Base-by-base conservation (phyloP, 2,888 invertebrate species). In the Selenia dentaria region DNA sequence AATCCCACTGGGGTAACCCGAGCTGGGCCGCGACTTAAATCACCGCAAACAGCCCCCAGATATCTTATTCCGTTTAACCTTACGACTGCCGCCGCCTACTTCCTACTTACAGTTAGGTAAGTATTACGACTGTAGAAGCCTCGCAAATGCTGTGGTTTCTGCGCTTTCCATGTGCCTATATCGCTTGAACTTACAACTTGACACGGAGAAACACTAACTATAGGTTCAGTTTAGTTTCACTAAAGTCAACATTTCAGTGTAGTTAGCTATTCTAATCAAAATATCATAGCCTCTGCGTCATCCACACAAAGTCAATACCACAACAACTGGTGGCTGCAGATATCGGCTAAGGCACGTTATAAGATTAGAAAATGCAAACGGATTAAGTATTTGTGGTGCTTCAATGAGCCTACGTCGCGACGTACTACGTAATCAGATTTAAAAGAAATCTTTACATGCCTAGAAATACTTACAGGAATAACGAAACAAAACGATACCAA, bases 31-130 rank as follows among this genome's bases (percentile, higher is more conserved):
- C 62, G 57, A 49, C 62, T 67, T 64, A 70, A 75, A 74, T 67
- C 74, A 77, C 59, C 58, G 39, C 55, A 69, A 68, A 71, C 70
- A 34, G 65, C 74, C 75, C 74, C 74, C 76, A 73, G 75, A 85
- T 91, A 91, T 91, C 91, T 91, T 84, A 83, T 91, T 91, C 70
- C 83, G 76, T 89, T 91, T 91, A 91, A 91, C 91, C 91, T 90
- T 86, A 88, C 80, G 83, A 83, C 80, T 83, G 84, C 79, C 63
- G 54, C 69, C 74, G 67, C 74, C 77, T 75, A 79, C 79, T 88
- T 87, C 87, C 88, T 79, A 86, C 87, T 84, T 82, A 71, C 69
- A 66, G 77, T 78, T 72, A 73, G 70, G 75, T 72, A 73, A 70
- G 75, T 74, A 81, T 79, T 83, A 85, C 86, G 83, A 85, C 80